phyloP scores from a whole-genome alignment of 2,797 vertebrate species.

The Myotis planiceps region DNA sequence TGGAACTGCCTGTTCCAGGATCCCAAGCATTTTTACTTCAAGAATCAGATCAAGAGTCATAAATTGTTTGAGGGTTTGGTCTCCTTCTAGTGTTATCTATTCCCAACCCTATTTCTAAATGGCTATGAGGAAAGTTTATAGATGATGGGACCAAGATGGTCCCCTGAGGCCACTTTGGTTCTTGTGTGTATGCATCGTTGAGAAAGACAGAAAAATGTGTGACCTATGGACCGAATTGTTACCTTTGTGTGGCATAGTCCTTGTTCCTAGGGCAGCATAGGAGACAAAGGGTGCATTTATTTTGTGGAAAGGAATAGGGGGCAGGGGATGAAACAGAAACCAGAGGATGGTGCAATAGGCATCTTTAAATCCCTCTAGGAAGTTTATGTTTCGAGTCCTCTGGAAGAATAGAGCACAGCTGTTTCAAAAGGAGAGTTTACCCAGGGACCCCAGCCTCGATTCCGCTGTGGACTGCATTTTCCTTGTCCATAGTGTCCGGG shows the following conservation, averaged over 20 bases:
- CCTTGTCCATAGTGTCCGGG: not conserved
- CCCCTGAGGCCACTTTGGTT: not conserved
- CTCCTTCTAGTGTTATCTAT: not conserved
- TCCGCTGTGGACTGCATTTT: not conserved
- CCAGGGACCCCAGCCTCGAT: not conserved
- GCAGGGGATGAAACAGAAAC: slow-evolving; percentile 64
- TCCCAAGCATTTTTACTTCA: not conserved
- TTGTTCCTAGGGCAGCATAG: slow-evolving; percentile 42
- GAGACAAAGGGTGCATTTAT: slow-evolving; percentile 73
- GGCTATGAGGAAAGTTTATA: not conserved
- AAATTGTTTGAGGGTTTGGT: not conserved
- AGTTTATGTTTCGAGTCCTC: slow-evolving; percentile 63
- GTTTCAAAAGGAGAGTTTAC: slow-evolving; percentile 20
- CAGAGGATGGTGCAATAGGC: slow-evolving; percentile 59
- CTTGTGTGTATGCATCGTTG: not conserved
- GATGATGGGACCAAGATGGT: not conserved
- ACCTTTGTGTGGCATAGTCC: slow-evolving; percentile 67
- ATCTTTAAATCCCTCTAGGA: slow-evolving; percentile 64
- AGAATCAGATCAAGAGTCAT: not conserved
- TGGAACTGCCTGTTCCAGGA: not conserved
- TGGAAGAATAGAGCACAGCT: slow-evolving; percentile 30
- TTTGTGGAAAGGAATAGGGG: slow-evolving; percentile 65
- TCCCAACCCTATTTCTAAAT: not conserved
- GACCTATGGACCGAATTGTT: slow-evolving; percentile 70
- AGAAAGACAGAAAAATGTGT: slow-evolving; percentile 38